These are phyloP conservation scores for Heliconius cydno DNA, from an alignment of 2,888 invertebrate species.

Conservation along the genomic window DNA sequence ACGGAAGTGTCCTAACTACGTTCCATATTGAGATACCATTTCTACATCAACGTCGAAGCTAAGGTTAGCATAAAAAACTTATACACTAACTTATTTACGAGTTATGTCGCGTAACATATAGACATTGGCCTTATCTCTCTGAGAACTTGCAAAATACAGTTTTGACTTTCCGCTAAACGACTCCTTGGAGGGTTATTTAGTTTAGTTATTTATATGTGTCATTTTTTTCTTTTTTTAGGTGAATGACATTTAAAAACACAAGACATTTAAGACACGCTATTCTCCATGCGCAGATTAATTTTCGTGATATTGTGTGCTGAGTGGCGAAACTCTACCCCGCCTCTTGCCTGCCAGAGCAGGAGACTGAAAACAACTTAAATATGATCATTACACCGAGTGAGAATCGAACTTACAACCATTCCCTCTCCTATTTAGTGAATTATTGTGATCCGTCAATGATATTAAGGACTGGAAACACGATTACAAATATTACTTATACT, in stretches of 20 bases:
- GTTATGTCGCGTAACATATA: constrained; percentile 43
- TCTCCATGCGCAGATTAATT: no score
- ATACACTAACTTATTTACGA: constrained; percentile 44
- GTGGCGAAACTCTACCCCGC: background rate
- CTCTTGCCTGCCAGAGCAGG: background rate
- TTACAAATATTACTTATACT: no score
- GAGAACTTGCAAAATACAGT: constrained; percentile 48
- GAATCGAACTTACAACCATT: background rate
- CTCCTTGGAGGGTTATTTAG: constrained; percentile 42
- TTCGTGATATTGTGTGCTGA: background rate
- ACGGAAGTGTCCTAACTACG: no score
- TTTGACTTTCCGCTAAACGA: constrained; percentile 47
- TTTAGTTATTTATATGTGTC: constrained; percentile 38
- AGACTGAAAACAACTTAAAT: background rate
- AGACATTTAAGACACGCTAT: no score
- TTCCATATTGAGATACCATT: background rate
- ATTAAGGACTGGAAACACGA: no score
- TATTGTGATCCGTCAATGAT: no score
- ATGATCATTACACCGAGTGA: background rate
- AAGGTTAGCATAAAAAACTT: constrained; percentile 41
- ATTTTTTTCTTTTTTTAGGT: constrained; percentile 1
- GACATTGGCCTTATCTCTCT: constrained; percentile 46
- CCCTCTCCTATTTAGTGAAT: no score
- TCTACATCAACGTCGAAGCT: background rate
- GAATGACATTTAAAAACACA: background rate